A percentile compares a stretch with the other conserved stretches of the same genome.
Evolutionary conservation across 2,113 vertebrate species (phyloP).

Genomic region (Epinephelus lanceolatus): DNA sequence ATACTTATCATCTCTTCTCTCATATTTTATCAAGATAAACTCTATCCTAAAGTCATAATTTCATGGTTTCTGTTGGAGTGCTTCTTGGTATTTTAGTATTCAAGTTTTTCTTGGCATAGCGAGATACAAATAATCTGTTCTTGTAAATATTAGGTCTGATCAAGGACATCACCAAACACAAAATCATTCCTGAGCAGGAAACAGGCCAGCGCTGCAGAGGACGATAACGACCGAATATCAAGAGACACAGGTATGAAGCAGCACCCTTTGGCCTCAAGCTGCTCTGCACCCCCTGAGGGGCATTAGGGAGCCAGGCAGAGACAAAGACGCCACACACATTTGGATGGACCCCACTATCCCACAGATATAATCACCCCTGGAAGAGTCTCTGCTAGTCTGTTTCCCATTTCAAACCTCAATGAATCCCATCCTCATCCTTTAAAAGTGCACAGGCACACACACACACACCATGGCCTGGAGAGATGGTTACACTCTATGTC

Average conservation of each 20-base stretch:
- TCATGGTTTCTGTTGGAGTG: slow-evolving; percentile 17
- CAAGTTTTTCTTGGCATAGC: slow-evolving; percentile 25
- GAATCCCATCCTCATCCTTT: slow-evolving; percentile 79
- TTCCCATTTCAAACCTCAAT: slow-evolving; percentile 82
- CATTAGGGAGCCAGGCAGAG: slow-evolving; percentile 48
- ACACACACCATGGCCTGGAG: slow-evolving; percentile 50
- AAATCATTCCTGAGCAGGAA: slow-evolving; percentile 10
- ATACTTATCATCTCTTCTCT: neutral
- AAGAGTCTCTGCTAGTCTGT: slow-evolving; percentile 75
- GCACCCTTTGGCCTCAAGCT: slow-evolving; percentile 12
- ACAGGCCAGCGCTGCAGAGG: neutral
- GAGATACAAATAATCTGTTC: slow-evolving; percentile 10
- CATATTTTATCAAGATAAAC: slow-evolving; percentile 20
- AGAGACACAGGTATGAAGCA: slow-evolving; percentile 30
- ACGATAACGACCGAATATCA: neutral
- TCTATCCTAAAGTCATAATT: slow-evolving; percentile 7
- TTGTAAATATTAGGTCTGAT: slow-evolving; percentile 38
- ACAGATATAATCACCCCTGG: slow-evolving; percentile 77
- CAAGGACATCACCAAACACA: neutral
- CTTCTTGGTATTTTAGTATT: slow-evolving; percentile 15
- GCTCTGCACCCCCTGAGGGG: slow-evolving; percentile 23
- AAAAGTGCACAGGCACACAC: slow-evolving; percentile 48
- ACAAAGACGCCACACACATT: slow-evolving; percentile 68
- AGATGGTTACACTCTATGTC: slow-evolving; percentile 56
- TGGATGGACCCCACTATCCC: slow-evolving; percentile 69